phyloP scores from a whole-genome alignment of 2,113 vertebrate genomes.

The Petaurus breviceps region DNA sequence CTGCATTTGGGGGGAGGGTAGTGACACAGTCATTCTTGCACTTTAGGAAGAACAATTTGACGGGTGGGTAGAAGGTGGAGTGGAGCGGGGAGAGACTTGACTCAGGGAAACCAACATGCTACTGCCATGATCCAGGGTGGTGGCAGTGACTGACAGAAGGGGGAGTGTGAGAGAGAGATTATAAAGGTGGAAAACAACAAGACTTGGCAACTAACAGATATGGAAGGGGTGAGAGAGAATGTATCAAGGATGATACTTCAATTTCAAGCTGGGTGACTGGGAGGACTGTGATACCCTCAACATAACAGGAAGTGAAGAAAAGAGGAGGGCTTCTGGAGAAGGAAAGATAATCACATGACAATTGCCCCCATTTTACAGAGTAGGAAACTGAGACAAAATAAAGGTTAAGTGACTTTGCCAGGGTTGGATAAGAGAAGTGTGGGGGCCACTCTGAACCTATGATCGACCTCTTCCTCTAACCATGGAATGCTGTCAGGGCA shows the following conservation, averaged over 20 bases:
- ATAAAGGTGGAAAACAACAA: background rate
- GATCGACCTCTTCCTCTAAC: background rate
- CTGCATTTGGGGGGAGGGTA: background rate
- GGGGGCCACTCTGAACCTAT: background rate
- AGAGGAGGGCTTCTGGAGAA: background rate
- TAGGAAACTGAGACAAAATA: background rate
- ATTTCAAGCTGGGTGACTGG: background rate
- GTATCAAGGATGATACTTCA: background rate
- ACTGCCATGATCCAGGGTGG: background rate
- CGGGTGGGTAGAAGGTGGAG: background rate
- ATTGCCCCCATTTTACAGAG: background rate
- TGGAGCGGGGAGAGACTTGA: background rate
- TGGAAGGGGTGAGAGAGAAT: accelerated
- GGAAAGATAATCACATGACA: background rate
- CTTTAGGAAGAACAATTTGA: background rate
- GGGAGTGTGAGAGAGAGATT: background rate
- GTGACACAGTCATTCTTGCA: background rate
- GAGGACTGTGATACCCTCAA: background rate
- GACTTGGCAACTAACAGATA: background rate
- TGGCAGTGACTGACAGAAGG: background rate
- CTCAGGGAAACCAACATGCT: background rate
- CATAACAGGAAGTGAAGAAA: background rate
- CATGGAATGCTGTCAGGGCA: background rate
- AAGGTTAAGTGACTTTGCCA: background rate
- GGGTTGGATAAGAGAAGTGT: background rate